Percentiles rank a stretch among this genome's conserved stretches.
phyloP scores from a whole-genome alignment of 2,888 invertebrate species.

The Drosophila mimetica region DNA sequence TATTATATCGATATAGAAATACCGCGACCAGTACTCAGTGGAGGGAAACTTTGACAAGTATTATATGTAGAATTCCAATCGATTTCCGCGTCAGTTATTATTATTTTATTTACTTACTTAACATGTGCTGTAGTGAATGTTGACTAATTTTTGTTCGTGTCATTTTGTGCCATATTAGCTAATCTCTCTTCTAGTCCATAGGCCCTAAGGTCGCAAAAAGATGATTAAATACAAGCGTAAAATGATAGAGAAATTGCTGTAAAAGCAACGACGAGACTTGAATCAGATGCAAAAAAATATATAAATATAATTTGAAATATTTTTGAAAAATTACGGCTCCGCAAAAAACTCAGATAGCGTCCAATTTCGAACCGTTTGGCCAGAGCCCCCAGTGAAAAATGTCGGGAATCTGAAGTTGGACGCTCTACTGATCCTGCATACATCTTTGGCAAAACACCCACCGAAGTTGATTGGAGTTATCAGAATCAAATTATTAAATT shows the following conservation, averaged over 20 bases:
- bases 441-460: conserved; percentile 72
- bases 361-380: conserved; percentile 43
- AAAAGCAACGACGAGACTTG: conserved; percentile 56
- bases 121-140: conserved; percentile 76
- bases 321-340: conserved; percentile 32
- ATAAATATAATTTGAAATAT: conserved; percentile 16
- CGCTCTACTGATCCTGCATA: conserved; percentile 37
- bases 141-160: conserved; percentile 63
- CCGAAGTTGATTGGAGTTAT: conserved; percentile 55
- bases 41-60: conserved; percentile 68
- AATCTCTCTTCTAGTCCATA: conserved; percentile 47
- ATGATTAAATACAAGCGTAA: conserved; percentile 5
- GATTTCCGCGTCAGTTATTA: conserved; percentile 54
- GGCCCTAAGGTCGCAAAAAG: conserved; percentile 25
- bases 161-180: conserved; percentile 67
- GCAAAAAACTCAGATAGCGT: conserved; percentile 30
- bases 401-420: conserved; percentile 30
- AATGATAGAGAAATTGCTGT: neutral
- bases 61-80: conserved; percentile 75
- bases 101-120: conserved; percentile 47
- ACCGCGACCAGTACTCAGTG: conserved; percentile 73
- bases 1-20: conserved; percentile 35
- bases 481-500: conserved; percentile 17
- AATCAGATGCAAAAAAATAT: conserved; percentile 29
- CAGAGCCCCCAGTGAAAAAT: conserved; percentile 29